Percentiles rank a stretch among this genome's conserved stretches.
phyloP scores from a whole-genome alignment of 2,888 invertebrate genomes.

The Drosophila hamatofila region DNA sequence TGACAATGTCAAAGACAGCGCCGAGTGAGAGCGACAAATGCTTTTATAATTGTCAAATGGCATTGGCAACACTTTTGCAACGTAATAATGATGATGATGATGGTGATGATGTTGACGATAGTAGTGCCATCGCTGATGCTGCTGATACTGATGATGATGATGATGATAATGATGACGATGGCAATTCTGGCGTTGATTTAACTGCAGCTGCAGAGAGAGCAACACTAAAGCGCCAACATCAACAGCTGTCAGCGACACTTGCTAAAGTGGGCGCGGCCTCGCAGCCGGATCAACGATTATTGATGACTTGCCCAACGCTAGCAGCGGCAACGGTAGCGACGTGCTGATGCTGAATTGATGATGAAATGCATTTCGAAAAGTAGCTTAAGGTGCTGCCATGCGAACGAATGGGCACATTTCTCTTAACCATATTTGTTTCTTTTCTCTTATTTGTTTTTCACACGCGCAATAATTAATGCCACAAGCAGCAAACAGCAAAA shows the following conservation, averaged over 20 bases:
- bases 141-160: slow-evolving; percentile 12
- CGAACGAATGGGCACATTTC: slow-evolving; percentile 19
- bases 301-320: slow-evolving; percentile 73
- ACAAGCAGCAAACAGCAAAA: slow-evolving; percentile 8
- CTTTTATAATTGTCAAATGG: slow-evolving; percentile 82
- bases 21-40: slow-evolving; percentile 69
- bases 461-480: slow-evolving; percentile 64
- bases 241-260: slow-evolving; percentile 77
- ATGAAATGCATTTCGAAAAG: slow-evolving; percentile 79
- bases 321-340: slow-evolving; percentile 31
- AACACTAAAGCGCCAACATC: slow-evolving; percentile 44
- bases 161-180: slow-evolving; percentile 46
- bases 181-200: slow-evolving; percentile 67
- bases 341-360: slow-evolving; percentile 82
- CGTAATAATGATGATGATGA: slow-evolving; percentile 12
- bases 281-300: slow-evolving; percentile 77
- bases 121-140: neutral
- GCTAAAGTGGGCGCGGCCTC: slow-evolving; percentile 60
- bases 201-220: slow-evolving; percentile 48
- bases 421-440: slow-evolving; percentile 17
- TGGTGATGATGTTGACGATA: slow-evolving; percentile 22
- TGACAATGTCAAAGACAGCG: slow-evolving; percentile 61
- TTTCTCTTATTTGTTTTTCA: slow-evolving; percentile 25
- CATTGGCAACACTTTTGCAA: slow-evolving; percentile 62
- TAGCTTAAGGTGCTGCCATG: slow-evolving; percentile 73